Evolutionary conservation across 2,113 vertebrate genomes (phyloP).

Genomic region (Cichladusa arquata): DNA sequence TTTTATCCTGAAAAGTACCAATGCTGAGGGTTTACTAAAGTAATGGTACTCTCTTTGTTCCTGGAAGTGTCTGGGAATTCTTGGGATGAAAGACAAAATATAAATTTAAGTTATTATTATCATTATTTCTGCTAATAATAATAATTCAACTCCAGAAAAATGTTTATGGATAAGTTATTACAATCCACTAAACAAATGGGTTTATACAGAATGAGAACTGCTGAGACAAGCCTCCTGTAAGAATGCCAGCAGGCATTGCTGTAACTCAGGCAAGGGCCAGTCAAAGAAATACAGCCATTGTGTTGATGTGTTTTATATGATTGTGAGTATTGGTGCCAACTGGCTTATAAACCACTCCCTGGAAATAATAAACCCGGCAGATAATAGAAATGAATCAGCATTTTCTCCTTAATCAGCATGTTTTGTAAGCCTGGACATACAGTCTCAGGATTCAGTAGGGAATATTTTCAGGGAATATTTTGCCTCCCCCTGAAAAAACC

Average conservation of each 20-base stretch:
- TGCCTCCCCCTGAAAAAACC: background rate
- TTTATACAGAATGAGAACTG: constrained; percentile 34
- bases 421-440: background rate
- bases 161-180: background rate
- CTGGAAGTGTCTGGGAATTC: background rate
- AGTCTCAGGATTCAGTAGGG: background rate
- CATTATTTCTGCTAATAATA: constrained; percentile 17
- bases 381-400: background rate
- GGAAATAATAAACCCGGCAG: constrained; percentile 2
- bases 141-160: constrained; percentile 36
- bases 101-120: constrained; percentile 1
- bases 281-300: constrained; percentile 8
- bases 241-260: background rate
- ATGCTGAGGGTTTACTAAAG: background rate
- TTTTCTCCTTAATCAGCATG: constrained; percentile 3
- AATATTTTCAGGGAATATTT: background rate
- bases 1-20: background rate
- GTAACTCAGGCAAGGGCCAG: constrained; percentile 48
- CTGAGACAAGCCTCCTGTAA: constrained; percentile 25
- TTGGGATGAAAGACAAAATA: background rate
- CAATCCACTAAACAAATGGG: constrained; percentile 15
- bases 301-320: background rate
- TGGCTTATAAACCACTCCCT: constrained; percentile 31
- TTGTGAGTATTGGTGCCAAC: constrained; percentile 1
- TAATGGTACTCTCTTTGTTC: background rate